Evolutionary conservation across 2,797 vertebrate species (phyloP).

Genomic region (Cygnus olor): DNA sequence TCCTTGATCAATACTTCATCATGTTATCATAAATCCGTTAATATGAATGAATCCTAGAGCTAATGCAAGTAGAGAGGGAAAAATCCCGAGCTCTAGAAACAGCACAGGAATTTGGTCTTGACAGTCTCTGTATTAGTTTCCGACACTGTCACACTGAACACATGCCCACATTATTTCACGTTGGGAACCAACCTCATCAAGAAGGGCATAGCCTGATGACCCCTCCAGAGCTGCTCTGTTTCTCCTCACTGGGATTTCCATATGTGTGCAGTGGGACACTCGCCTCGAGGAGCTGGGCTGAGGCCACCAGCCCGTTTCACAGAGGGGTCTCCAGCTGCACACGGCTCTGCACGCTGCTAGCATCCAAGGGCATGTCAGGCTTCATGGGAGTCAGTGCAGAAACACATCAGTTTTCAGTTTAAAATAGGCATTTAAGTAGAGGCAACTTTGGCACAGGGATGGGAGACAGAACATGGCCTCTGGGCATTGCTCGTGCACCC

Average conservation of each 20-base stretch:
- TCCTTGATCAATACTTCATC: neutral
- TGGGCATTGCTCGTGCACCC: neutral
- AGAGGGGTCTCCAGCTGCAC: neutral
- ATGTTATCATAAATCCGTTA: neutral
- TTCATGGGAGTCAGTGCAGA: neutral
- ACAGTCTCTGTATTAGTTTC: neutral
- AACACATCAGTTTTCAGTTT: neutral
- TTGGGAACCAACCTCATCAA: rapidly evolving
- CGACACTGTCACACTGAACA: neutral
- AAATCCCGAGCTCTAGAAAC: neutral
- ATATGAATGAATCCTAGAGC: neutral
- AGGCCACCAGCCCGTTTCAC: neutral
- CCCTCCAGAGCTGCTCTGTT: neutral
- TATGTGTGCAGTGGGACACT: neutral
- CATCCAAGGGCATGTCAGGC: rapidly evolving
- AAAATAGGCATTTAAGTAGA: neutral
- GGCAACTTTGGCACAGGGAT: neutral
- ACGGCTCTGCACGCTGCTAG: rapidly evolving
- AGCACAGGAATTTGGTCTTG: neutral
- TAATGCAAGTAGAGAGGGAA: neutral
- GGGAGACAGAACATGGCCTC: neutral
- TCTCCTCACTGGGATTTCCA: neutral
- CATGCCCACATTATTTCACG: neutral
- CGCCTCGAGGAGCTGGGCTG: rapidly evolving
- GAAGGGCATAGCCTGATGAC: rapidly evolving